Evolutionary conservation across 1,140 invertebrate genomes (phyloP).

Genomic region (Steinernema khuongi): DNA sequence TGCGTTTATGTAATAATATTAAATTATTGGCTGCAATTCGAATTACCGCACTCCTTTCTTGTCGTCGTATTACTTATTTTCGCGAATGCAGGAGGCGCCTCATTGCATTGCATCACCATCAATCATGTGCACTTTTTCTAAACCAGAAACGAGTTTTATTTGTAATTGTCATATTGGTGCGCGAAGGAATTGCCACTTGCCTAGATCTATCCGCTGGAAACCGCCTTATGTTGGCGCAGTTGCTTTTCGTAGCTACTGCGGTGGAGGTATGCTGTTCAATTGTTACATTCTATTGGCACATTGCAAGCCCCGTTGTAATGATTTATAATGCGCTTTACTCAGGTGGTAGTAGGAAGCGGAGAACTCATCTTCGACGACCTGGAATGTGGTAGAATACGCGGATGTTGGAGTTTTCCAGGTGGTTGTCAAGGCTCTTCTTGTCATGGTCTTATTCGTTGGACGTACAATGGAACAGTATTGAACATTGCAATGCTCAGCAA

Average conservation of each 20-base stretch:
- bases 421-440: conserved; percentile 31
- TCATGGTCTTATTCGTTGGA: conserved; percentile 37
- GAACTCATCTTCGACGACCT: conserved; percentile 18
- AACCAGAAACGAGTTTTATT: not conserved
- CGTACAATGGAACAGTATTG: conserved; percentile 22
- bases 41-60: not conserved
- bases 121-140: not conserved
- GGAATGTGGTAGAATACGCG: conserved; percentile 33
- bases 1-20: not conserved
- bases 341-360: not conserved
- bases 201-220: too few species aligned
- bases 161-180: too few species aligned
- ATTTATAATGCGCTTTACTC: conserved; percentile 6
- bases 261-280: conserved; percentile 18
- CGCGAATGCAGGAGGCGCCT: too few species aligned
- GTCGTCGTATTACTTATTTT: too few species aligned
- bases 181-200: too few species aligned
- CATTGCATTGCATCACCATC: too few species aligned
- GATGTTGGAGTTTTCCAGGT: conserved; percentile 38
- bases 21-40: not conserved
- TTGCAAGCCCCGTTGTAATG: not conserved
- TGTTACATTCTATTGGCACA: conserved; percentile 5
- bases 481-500: conserved; percentile 31
- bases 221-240: too few species aligned
- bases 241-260: too few species aligned